These are phyloP conservation scores for Lampris incognitus DNA, from an alignment of 2,113 vertebrate genomes.

Conservation along the genomic window DNA sequence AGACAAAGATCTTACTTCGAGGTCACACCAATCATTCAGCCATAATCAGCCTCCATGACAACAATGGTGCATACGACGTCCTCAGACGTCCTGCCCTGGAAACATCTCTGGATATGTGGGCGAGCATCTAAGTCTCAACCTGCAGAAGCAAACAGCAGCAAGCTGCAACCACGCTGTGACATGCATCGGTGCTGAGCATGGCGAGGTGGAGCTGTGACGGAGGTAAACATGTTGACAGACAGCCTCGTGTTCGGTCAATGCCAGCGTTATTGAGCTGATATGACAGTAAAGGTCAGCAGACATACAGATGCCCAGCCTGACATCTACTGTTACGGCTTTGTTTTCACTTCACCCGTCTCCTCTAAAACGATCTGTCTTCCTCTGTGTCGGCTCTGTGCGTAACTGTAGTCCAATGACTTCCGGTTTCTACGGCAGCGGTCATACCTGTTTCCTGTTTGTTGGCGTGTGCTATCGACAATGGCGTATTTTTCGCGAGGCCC, in stretches of 20 bases:
- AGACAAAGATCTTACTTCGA: slow-evolving; percentile 19
- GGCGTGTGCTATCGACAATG: too few relatives aligned
- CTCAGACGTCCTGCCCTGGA: neutral
- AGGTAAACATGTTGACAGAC: neutral
- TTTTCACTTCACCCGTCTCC: slow-evolving; percentile 21
- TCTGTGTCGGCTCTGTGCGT: neutral
- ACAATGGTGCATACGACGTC: slow-evolving; percentile 18
- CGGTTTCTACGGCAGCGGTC: too few relatives aligned
- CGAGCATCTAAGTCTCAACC: neutral
- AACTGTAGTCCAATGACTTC: too few relatives aligned
- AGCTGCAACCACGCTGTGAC: neutral
- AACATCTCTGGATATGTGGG: neutral
- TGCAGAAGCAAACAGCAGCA: slow-evolving; percentile 6
- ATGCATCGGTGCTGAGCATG: slow-evolving; percentile 11
- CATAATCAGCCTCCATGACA: slow-evolving; percentile 26
- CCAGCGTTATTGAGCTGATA: neutral
- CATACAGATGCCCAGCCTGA: slow-evolving; percentile 15
- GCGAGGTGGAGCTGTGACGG: neutral
- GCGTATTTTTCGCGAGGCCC: too few relatives aligned
- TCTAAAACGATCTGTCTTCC: slow-evolving; percentile 14
- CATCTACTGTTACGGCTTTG: slow-evolving; percentile 20
- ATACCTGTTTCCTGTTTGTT: too few relatives aligned
- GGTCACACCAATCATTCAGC: slow-evolving; percentile 30
- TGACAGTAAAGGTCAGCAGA: slow-evolving; percentile 42
- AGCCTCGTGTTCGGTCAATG: slow-evolving; percentile 3